Percentiles rank a stretch among this genome's conserved stretches.
Conservation (phyloP, 2,888 invertebrate species). For the Eupithecia vulgata region DNA sequence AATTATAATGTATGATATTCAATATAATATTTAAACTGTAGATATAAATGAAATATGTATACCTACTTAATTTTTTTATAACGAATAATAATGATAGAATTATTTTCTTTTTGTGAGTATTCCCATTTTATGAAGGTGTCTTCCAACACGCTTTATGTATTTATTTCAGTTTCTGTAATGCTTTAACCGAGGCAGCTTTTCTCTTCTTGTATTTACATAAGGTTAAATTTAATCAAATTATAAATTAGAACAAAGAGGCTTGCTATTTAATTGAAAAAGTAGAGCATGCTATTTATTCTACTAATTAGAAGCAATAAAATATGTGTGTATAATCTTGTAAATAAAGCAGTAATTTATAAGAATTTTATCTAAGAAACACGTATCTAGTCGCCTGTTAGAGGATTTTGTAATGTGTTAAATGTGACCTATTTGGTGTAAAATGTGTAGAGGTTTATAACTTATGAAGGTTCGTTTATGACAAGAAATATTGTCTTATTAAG, state of each 20-base stretch:
- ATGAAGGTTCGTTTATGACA: not conserved
- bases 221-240: not conserved
- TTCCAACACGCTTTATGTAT: not conserved
- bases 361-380: not conserved
- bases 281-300: not conserved
- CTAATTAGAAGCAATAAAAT: conserved; percentile 7
- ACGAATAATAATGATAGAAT: no score
- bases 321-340: conserved; percentile 3
- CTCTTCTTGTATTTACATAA: not conserved
- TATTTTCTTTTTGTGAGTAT: not conserved
- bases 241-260: not conserved
- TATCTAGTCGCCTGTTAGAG: conserved; percentile 9
- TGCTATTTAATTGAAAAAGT: not conserved
- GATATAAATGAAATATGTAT: not conserved
- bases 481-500: not conserved
- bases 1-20: conserved; percentile 40
- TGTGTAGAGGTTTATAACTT: not conserved
- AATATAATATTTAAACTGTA: not conserved
- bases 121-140: not conserved
- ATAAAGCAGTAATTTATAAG: not conserved
- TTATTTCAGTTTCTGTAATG: not conserved
- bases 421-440: not conserved
- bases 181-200: not conserved
- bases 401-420: not conserved
- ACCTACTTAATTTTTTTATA: not conserved